Conservation (phyloP, 2,113 vertebrate genomes). For the Ochotona curzoniae region DNA sequence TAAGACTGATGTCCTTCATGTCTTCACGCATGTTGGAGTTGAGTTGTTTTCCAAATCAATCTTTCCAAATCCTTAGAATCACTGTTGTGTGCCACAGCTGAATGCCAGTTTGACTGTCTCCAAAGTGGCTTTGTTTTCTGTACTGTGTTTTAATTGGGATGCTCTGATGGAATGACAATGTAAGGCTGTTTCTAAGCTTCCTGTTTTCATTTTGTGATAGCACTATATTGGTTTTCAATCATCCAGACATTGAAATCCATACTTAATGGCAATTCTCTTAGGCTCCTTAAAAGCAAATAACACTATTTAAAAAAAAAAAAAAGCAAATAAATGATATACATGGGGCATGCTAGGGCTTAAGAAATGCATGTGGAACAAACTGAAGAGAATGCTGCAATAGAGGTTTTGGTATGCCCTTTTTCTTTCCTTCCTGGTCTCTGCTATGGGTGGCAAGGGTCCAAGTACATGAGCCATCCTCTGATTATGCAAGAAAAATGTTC, state of each 20-base stretch:
- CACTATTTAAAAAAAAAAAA: neutral
- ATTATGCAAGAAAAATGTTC: neutral
- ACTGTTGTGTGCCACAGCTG: neutral
- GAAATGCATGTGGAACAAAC: neutral
- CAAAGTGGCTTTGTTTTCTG: neutral
- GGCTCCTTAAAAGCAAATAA: conserved; percentile 63
- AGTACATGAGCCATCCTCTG: too few species aligned
- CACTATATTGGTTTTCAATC: conserved; percentile 39
- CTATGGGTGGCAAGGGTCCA: too few species aligned
- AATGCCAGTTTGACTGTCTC: neutral
- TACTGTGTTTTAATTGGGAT: neutral
- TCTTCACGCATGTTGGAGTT: neutral
- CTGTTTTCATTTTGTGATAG: neutral
- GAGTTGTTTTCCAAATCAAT: neutral
- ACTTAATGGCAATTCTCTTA: conserved; percentile 70
- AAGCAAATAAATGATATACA: conserved; percentile 70
- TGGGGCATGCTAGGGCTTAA: conserved; percentile 22
- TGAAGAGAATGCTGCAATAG: neutral
- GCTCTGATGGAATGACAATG: neutral
- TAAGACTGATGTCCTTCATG: neutral
- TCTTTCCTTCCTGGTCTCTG: neutral
- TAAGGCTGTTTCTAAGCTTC: conserved; percentile 48
- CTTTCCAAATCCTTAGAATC: neutral
- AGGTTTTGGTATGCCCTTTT: neutral
- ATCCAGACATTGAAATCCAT: conserved; percentile 62